These are phyloP conservation scores for Cremastinae sp. DNA, from an alignment of 2,888 invertebrate genomes.

Conservation along the genomic window DNA sequence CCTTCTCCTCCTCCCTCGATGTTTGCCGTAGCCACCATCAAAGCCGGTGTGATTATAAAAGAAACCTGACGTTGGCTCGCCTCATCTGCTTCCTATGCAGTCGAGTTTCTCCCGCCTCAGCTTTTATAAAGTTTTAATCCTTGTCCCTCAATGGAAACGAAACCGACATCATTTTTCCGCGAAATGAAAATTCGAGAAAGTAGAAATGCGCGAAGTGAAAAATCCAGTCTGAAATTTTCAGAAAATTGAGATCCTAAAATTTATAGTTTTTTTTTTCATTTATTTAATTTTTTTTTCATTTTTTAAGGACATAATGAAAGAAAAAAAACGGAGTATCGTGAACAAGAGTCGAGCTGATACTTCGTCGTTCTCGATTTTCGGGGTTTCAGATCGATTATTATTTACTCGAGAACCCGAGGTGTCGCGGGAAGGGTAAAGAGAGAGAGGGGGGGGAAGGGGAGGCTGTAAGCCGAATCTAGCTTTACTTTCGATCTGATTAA, in stretches of 20 bases:
- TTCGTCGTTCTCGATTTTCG: not conserved
- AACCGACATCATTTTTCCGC: conserved; percentile 7
- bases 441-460: no score
- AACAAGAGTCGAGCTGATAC: no score
- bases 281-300: no score
- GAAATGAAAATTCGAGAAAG: no score
- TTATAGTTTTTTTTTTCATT: not conserved
- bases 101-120: conserved; percentile 18
- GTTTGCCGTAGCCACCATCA: conserved; percentile 31
- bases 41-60: conserved; percentile 35
- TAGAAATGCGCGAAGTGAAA: not conserved
- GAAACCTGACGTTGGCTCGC: conserved; percentile 32
- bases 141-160: conserved; percentile 1
- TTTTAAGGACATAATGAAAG: no score
- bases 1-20: not conserved
- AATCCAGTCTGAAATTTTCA: not conserved
- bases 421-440: no score
- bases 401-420: no score
- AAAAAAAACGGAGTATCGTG: no score
- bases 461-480: conserved; percentile 42
- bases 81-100: not conserved
- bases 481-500: conserved; percentile 72
- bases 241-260: not conserved
- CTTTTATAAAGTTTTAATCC: conserved; percentile 33
- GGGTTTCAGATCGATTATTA: no score